Evolutionary conservation across 92 coral and sea anemone species (phyloP), one percentile per base, ranked within the genome.

Genomic region (Isaurus tuberculatus): DNA sequence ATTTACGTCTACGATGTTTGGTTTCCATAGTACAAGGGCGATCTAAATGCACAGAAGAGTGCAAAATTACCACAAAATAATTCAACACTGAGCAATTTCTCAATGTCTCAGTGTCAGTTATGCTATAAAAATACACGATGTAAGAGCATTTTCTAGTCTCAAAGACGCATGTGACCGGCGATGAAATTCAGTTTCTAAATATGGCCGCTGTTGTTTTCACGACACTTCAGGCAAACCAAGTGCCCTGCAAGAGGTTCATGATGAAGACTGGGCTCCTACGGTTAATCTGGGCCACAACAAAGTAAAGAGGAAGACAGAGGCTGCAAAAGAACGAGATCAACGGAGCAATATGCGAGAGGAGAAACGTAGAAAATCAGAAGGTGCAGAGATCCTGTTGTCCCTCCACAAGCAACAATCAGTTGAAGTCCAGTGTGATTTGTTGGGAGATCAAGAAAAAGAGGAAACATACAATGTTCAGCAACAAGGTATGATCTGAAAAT

Each of bases 221-320:
- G 58, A 49, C 58, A 49, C 30, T 58, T 25, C 22, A 58, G 65
- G 65, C 65, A 58, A 58, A 58, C 65, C 65, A 58, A 58, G 65
- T 58, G 27, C 65, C 30, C 30, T 58, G 65, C 30, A 20, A 20
- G 65, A 58, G 27, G 65, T 20, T 20, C 28, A 58, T 58, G 30
- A 66, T 30, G 40, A 66, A 66, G 44, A 66, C 23, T 67, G 72
- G 25, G 71, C 71, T 7, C 71, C 71, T 65, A 65, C 71, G 40
- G 37, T 65, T 65, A 65, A 65, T 30, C n/a, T 65, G 71, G 71
- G 71, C n/a, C 71, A 65, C 40, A 25, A 25, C 36, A 67, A 67
- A 67, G 25, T 67, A 31, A 67, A 67, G 46, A 67, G 30, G 30
- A 58, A 58, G 65, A 20, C 65, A 20, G 30, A 31, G 30, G 25